A percentile compares a stretch with the other conserved stretches of the same genome.
phyloP scores from a whole-genome alignment of 2,888 invertebrate species.

The Caenorhabditis zanzibari region DNA sequence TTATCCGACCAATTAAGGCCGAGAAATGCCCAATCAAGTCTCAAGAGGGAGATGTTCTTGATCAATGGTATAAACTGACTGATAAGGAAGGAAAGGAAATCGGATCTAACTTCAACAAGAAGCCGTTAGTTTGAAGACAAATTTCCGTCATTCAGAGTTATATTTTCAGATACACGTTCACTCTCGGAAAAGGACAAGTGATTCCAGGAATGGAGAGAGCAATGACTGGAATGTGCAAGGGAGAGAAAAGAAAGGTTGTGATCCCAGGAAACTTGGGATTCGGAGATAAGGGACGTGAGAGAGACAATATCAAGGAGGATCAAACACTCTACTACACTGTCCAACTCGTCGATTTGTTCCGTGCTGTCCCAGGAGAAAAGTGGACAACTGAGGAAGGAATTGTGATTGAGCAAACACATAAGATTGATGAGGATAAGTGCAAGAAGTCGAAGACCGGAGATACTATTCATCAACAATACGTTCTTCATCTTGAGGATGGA shows the following conservation, averaged over 20 bases:
- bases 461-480: conserved; percentile 82
- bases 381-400: conserved; percentile 82
- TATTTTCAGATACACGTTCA: conserved; percentile 78
- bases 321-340: conserved; percentile 83
- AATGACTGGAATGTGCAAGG: conserved; percentile 83
- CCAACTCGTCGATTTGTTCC: conserved; percentile 82
- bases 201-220: conserved; percentile 83
- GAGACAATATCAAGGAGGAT: conserved; percentile 79
- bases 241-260: conserved; percentile 83
- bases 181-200: conserved; percentile 81
- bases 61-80: conserved; percentile 82
- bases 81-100: conserved; percentile 83
- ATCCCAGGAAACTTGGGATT: conserved; percentile 82
- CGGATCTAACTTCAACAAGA: conserved; percentile 83
- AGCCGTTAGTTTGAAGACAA: conserved; percentile 76
- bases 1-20: conserved; percentile 80
- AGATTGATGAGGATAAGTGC: conserved; percentile 73
- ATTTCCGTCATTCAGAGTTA: background rate
- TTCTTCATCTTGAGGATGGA: conserved; percentile 81
- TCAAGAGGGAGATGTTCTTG: conserved; percentile 76
- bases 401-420: conserved; percentile 70
- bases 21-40: conserved; percentile 82
- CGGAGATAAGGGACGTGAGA: conserved; percentile 74
- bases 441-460: conserved; percentile 77
- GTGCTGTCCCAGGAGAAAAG: conserved; percentile 80